Evolutionary conservation across 2,797 vertebrate species (phyloP).

Genomic region (Melanogrammus aeglefinus): DNA sequence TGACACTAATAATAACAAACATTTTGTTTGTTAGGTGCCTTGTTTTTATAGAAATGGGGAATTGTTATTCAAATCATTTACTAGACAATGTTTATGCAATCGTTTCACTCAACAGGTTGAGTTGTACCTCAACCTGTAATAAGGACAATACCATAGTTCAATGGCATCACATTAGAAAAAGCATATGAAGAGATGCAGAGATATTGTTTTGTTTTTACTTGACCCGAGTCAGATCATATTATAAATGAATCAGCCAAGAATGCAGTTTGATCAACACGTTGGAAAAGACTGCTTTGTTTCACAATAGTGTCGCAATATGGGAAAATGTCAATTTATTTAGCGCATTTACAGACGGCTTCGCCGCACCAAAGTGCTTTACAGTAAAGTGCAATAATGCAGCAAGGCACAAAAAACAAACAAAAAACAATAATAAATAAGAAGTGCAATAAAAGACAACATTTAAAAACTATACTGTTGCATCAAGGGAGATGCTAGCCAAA

Average conservation of each 20-base stretch:
- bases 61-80: neutral
- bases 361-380: too few relatives aligned
- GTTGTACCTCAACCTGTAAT: neutral
- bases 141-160: neutral
- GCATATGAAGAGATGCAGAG: neutral
- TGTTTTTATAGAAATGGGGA: neutral
- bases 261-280: neutral
- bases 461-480: too few relatives aligned
- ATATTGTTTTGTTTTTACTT: neutral
- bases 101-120: neutral
- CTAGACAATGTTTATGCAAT: neutral
- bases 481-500: too few relatives aligned
- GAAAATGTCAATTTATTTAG: too few relatives aligned
- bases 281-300: too few relatives aligned
- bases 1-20: neutral
- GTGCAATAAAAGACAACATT: too few relatives aligned
- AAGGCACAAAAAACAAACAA: too few relatives aligned
- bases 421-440: too few relatives aligned
- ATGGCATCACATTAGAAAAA: neutral
- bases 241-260: neutral
- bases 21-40: neutral
- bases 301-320: neutral
- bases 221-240: neutral
- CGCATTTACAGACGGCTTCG: too few relatives aligned
- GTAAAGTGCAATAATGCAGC: too few relatives aligned